Conservation (phyloP, 1,140 invertebrate genomes). For the Anthonomus grandis region DNA sequence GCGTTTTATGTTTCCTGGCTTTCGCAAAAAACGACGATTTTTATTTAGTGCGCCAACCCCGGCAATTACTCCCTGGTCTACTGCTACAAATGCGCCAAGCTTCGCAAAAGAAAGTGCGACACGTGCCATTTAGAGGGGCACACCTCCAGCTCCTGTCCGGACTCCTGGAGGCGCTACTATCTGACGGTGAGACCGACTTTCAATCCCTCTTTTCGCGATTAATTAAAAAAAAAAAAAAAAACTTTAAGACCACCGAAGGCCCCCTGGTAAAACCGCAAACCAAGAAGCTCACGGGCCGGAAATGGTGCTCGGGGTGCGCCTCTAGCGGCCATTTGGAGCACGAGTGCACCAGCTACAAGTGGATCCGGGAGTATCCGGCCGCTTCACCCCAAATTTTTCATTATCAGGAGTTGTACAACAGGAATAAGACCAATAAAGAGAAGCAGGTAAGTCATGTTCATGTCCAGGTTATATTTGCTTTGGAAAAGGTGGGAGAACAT, state of each 20-base stretch:
- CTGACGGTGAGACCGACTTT: conserved; percentile 57
- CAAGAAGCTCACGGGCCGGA: conserved; percentile 41
- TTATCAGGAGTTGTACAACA: no score
- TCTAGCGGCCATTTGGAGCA: conserved; percentile 60
- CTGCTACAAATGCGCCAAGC: conserved; percentile 61
- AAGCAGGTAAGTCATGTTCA: no score
- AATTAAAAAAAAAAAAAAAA: no score
- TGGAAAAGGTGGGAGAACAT: no score
- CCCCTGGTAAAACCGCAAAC: conserved; percentile 41
- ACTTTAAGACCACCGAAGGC: conserved; percentile 47
- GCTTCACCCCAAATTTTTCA: conserved; percentile 29
- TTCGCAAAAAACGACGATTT: not conserved
- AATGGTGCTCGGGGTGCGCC: conserved; percentile 62
- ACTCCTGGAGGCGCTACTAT: conserved; percentile 67
- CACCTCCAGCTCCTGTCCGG: conserved; percentile 57
- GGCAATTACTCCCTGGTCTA: conserved; percentile 55
- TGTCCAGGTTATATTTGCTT: no score
- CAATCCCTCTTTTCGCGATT: no score
- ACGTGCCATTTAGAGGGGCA: conserved; percentile 61
- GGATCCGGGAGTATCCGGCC: conserved; percentile 27
- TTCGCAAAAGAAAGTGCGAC: conserved; percentile 51
- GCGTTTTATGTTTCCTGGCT: no score
- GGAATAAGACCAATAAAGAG: no score
- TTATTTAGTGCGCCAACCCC: conserved; percentile 60
- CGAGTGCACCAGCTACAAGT: conserved; percentile 47